phyloP scores from a whole-genome alignment of 1,140 invertebrate species.

The Arion vulgaris region DNA sequence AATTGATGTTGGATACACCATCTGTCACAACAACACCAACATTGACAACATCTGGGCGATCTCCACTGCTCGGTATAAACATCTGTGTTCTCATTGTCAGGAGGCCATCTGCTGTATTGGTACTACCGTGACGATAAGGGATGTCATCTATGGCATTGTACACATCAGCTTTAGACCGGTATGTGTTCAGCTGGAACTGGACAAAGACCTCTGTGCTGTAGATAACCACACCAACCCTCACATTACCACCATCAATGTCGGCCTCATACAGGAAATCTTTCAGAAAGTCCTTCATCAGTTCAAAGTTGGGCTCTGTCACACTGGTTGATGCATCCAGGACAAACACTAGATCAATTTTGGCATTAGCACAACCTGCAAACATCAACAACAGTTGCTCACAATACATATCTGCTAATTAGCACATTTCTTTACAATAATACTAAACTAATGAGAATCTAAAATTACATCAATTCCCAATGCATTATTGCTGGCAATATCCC shows the following conservation, averaged over 20 bases:
- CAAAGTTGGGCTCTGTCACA: conserved; percentile 29
- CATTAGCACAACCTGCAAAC: conserved; percentile 19
- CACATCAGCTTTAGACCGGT: conserved; percentile 3
- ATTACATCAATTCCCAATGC: no score
- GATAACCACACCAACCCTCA: conserved; percentile 18
- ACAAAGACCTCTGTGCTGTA: conserved; percentile 21
- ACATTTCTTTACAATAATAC: background rate
- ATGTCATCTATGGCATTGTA: conserved; percentile 24
- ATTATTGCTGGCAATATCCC: no score
- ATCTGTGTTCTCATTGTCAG: conserved; percentile 11
- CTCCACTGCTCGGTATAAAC: conserved; percentile 16
- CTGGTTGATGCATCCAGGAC: conserved; percentile 27
- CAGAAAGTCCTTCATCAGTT: conserved; percentile 30
- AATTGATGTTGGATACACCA: conserved; percentile 27
- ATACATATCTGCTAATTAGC: no score
- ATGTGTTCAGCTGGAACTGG: conserved; percentile 19
- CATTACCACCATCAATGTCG: conserved; percentile 26
- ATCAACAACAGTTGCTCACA: background rate
- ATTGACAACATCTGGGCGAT: conserved; percentile 21
- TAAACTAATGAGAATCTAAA: no score
- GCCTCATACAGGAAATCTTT: conserved; percentile 19
- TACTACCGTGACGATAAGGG: conserved; percentile 15
- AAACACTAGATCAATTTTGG: conserved; percentile 22
- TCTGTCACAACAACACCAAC: conserved; percentile 24
- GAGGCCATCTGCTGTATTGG: conserved; percentile 23